Evolutionary conservation across 2,797 vertebrate species (phyloP), one percentile per base, ranked within the genome.

Genomic region (Lacerta bilineata): DNA sequence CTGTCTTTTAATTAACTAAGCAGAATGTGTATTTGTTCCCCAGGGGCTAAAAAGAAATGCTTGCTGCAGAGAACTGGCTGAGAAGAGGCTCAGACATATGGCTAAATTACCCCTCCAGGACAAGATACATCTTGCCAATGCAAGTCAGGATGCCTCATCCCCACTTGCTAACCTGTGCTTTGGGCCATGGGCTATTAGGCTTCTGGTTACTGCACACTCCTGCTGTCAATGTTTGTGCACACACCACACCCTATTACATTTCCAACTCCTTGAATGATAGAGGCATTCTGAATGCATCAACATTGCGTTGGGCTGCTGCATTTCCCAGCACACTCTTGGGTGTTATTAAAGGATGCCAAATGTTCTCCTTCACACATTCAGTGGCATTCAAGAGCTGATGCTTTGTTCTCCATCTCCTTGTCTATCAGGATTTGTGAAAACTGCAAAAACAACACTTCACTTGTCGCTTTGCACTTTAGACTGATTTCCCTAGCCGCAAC

Each of bases 1-100:
- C 33, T 72, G 33, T 36, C 23, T 91, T 85, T 94, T 91, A 95
- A 94, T 94, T 95, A 94, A 93, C 39, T 93, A 87, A 94, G 90
- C 80, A 66, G 85, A 91, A 87, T 93, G 80, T 55, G 91, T 93
- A 94, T 93, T 95, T 94, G 91, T 93, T 89, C 91, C 83, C 88
- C 94, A 90, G 92, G 87, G 91, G 89, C 87, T 94, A 33, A 94
- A 93, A 92, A 94, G 17, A 82, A 95, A 25, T 89, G 83, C 90
- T 90, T 94, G 89, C 91, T 90, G 72, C 82, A 76, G 87, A 90
- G 87, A 91, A n/a, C 85, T 93, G 91, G 85, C 59, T 84, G 80
- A 91, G 80, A 15, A 86, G 0, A 0, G 89, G 72, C 27, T 83
- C 87, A 69, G 90, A 39, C 69, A 86, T 87, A 92, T 17, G 92